Percentiles rank a stretch among this genome's conserved stretches.
Evolutionary conservation across 2,797 vertebrate species (phyloP).

Genomic region (Martes flavigula): DNA sequence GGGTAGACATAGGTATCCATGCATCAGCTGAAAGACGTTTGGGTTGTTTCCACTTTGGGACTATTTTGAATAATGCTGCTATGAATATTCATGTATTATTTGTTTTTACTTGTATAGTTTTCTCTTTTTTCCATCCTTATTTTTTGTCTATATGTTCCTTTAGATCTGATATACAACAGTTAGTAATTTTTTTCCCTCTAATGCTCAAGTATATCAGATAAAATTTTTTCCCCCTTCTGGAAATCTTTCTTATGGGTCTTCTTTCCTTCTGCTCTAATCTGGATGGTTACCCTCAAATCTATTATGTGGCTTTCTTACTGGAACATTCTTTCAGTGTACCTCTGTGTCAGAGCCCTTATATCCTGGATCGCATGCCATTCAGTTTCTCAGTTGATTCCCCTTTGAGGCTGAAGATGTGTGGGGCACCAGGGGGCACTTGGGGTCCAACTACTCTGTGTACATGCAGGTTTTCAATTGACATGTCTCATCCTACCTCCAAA

Average conservation of each 20-base stretch:
- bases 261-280: neutral
- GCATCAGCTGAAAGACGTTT: neutral
- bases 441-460: neutral
- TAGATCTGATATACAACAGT: neutral
- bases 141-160: neutral
- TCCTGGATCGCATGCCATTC: neutral
- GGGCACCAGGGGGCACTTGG: neutral
- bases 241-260: neutral
- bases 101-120: neutral
- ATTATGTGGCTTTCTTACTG: neutral
- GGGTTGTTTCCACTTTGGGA: neutral
- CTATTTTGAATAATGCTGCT: neutral
- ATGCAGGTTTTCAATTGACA: neutral
- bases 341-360: neutral
- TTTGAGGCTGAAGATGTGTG: neutral
- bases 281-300: neutral
- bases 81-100: neutral
- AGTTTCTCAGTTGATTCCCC: neutral
- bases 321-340: neutral
- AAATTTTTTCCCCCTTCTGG: neutral
- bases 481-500: neutral
- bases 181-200: neutral
- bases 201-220: neutral
- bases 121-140: neutral
- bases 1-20: neutral